Base-by-base conservation (phyloP, 1,140 invertebrate genomes). In the Callitettix versicolor region DNA sequence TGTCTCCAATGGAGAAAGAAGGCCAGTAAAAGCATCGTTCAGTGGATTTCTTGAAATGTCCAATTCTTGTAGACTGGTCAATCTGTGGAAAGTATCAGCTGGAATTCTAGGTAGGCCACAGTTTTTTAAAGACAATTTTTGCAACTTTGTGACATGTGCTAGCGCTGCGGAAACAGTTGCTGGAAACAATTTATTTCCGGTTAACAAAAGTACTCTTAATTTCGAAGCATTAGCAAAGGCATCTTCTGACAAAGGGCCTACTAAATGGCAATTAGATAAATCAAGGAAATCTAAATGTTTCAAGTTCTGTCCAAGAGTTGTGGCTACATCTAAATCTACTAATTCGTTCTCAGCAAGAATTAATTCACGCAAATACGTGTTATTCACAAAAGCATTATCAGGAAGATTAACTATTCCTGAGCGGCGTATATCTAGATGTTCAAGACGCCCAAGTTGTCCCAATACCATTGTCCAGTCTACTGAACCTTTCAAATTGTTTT, bases 161-260 rank as follows among this genome's bases (percentile, higher is more conserved):
- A 86, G 64, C n/a, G 82, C 81, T 30, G 75, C 77, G 53, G 81
- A 74, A 30, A 84, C 68, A 64, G 84, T 80, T 18, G 75, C 74
- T 1, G 80, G 80, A 56, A 81, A 81, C 60, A 84, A 68, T 1
- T 77, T 77, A 68, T 86, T 86, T 7, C 81, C 81, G 33, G 76
- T 80, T 17, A 86, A 65, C 65, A 81, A 76, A 1, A 85, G 71
- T 14, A 73, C 78, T 53, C 79, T 76, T 11, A 86, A 65, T 66
- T 79, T 80, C 12, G 79, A 82, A 0, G 80, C 77, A 60, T 85
- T 84, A 17, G 72, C 73, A 62, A 86, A 86, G 1, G 82, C 77
- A 61, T 82, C 78, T 46, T 82, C 79, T 1, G 80, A 79, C 44
- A 86, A 66, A 1, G 78, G 77, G 36, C 79, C 77, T 52, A 75